Evolutionary conservation across 2,113 vertebrate species (phyloP), one percentile per base, ranked within the genome.

Genomic region (Phoxinus phoxinus): DNA sequence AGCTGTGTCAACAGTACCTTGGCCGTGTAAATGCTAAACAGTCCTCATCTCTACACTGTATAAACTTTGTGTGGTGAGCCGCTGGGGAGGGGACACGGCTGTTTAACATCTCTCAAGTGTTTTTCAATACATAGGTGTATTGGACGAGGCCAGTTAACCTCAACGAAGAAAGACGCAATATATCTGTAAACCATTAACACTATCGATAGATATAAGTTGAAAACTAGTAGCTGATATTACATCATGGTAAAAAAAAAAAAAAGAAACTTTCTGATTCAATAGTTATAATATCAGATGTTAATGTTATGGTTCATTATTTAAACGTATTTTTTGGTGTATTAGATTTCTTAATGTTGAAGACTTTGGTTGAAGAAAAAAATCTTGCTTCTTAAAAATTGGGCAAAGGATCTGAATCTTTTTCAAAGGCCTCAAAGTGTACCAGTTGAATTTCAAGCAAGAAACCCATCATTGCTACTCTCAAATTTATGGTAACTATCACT

Each of bases 301-400:
- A 95, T 95, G 94, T 91, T 92, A 94, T 88, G 92, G 89, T 94
- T 93, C 92, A 94, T 93, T 93, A 94, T 93, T 94, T 94, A 94
- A 95, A 93, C 93, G 90, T 93, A 92, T 94, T 92, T 93, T 91
- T 95, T 93, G 93, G 91, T 95, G 93, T 94, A 94, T 94, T 94
- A 93, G 92, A 92, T 94, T 94, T 94, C 87, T 93, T 89, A 94
- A 81, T 86, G 85, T 94, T 93, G 91, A 92, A 92, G 90, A 92
- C 91, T 94, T 93, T 92, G 89, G 90, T 86, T 83, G 76, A 89
- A 90, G 91, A 91, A 88, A 88, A 92, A 89, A 92, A 91, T 87
- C 90, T 84, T 80, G 91, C 89, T 91, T 88, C 78, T 44, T 41
- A 53, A 72, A 82, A 74, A 63, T 46, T 71, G 67, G 53, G 90